Conservation (phyloP, 2,113 vertebrate species). For the Baryphthengus martii region DNA sequence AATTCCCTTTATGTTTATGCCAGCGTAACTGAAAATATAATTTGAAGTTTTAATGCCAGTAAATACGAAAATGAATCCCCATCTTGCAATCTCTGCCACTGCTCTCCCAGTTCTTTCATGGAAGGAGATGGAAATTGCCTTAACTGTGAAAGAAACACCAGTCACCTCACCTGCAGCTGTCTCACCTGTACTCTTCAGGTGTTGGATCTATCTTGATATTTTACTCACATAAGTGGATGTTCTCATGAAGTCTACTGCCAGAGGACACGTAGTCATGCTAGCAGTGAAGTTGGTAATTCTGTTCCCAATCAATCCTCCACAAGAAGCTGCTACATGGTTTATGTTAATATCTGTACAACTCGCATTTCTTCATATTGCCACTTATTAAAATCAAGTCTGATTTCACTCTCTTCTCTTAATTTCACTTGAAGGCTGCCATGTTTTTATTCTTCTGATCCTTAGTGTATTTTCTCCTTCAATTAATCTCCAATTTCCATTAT, state of each 20-base stretch:
- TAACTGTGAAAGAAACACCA: not conserved
- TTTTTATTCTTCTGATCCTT: not conserved
- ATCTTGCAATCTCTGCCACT: not conserved
- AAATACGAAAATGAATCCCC: not conserved
- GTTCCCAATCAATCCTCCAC: not conserved
- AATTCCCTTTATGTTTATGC: not conserved
- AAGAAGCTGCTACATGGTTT: not conserved
- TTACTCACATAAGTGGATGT: not conserved
- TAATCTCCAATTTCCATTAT: not conserved
- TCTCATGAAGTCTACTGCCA: not conserved
- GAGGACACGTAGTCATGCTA: not conserved
- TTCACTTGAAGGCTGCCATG: not conserved
- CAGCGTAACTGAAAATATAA: not conserved
- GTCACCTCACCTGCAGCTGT: not conserved
- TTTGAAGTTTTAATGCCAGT: not conserved
- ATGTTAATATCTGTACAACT: not conserved
- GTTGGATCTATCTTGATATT: not conserved
- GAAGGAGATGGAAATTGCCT: not conserved
- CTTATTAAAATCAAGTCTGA: not conserved
- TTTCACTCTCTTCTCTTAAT: not conserved
- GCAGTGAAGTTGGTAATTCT: not conserved
- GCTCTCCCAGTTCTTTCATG: not conserved
- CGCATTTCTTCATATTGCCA: not conserved
- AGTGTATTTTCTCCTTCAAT: not conserved
- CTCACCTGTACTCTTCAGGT: not conserved